phyloP scores from a whole-genome alignment of 2,797 vertebrate genomes.

The Labeo calbasu region DNA sequence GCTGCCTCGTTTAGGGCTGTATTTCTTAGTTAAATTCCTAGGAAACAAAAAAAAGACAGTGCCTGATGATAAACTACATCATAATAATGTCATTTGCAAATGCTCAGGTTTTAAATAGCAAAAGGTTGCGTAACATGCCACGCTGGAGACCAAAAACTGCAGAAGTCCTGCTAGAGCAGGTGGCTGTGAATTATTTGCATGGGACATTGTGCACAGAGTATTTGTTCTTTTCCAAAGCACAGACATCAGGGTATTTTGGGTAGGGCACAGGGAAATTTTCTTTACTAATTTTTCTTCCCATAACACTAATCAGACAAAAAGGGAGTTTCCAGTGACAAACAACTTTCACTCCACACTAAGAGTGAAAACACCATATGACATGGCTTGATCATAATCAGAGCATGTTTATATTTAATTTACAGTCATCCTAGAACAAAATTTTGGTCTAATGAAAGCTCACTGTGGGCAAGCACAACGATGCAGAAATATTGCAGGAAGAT shows the following conservation, averaged over 20 bases:
- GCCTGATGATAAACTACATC: neutral
- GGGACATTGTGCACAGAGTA: neutral
- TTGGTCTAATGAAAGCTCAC: neutral
- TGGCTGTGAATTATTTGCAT: conserved; percentile 17
- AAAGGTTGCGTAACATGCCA: conserved; percentile 25
- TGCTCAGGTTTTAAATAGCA: conserved; percentile 15
- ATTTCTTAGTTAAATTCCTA: conserved; percentile 90
- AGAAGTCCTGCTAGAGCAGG: neutral
- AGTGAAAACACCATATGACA: neutral
- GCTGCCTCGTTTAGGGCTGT: conserved; percentile 82
- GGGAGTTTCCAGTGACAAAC: neutral
- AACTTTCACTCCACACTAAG: neutral
- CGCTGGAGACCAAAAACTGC: neutral
- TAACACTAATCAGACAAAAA: neutral
- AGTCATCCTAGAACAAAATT: neutral
- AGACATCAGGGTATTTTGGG: neutral
- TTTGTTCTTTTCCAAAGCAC: neutral
- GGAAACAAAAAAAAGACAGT: conserved; percentile 34
- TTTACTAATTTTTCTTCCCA: neutral
- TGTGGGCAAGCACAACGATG: neutral
- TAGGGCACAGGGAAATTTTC: neutral
- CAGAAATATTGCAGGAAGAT: neutral
- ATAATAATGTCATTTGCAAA: conserved; percentile 19
- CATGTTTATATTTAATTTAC: neutral
- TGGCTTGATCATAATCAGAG: neutral